A percentile compares a stretch with the other conserved stretches of the same genome.
Conservation (phyloP, 2,113 vertebrate species). For the Sceloporus undulatus region DNA sequence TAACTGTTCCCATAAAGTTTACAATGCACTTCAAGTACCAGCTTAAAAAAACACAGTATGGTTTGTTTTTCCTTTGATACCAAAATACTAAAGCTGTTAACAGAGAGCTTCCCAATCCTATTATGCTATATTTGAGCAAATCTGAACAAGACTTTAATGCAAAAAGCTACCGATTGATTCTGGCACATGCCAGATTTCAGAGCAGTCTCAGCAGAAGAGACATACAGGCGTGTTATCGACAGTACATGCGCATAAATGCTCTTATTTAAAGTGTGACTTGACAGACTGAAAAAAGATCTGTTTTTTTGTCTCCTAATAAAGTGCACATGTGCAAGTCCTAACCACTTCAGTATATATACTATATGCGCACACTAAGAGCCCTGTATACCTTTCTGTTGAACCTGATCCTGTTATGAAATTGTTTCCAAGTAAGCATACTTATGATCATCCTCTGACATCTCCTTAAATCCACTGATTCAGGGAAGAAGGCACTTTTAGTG, state of each 20-base stretch:
- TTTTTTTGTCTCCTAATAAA: not conserved
- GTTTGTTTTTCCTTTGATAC: not conserved
- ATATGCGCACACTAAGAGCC: not conserved
- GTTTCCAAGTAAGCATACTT: not conserved
- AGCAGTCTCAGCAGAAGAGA: not conserved
- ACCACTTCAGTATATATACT: too few relatives aligned
- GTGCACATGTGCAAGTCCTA: too few relatives aligned
- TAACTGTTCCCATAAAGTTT: not conserved
- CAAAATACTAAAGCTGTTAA: constrained; percentile 1
- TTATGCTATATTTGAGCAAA: not conserved
- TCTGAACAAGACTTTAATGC: rapidly evolving
- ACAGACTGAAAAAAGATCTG: not conserved
- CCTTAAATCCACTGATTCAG: not conserved
- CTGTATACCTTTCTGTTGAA: not conserved
- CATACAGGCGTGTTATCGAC: not conserved
- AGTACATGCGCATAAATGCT: too few relatives aligned
- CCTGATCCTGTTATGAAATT: not conserved
- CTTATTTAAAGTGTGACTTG: not conserved
- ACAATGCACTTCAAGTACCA: not conserved
- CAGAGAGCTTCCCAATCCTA: constrained; percentile 13
- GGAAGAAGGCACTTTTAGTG: not conserved
- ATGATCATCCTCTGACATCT: not conserved
- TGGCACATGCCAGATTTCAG: not conserved
- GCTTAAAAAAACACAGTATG: too few relatives aligned
- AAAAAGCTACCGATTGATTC: constrained; percentile 13